Base-by-base conservation (phyloP, 2,888 invertebrate genomes). In the Lasiommata megera region DNA sequence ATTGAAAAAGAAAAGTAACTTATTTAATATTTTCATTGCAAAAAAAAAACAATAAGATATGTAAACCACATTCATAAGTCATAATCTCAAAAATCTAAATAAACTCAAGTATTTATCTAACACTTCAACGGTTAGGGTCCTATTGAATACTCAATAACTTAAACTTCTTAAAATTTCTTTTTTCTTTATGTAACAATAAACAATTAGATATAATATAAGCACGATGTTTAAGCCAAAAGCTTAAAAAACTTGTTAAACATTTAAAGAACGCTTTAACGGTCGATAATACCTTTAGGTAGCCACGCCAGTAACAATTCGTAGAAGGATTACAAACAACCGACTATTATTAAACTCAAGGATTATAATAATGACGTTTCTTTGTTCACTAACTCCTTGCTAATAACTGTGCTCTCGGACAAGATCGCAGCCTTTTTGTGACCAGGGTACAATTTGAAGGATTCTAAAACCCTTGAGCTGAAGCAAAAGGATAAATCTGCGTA, bases 331-430 rank as follows among this genome's bases (percentile, higher is more conserved):
- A 73, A 73, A 80, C 78, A 82, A 77, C 61, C 61, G 64, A 72
- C 68, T 57, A 53, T 60, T 47, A 31, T 36, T 38, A 58, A 71
- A 77, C 80, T 74, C 58, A 76, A 77, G 77, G 87, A 88, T 88
- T 86, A 85, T 55, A 65, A 72, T 84, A 84, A 85, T 78, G 79
- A 79, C 74, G 76, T 80, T 80, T 77, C 78, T 76, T 84, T 87
- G 83, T 82, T 69, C 54, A 38, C 37, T 56, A 38, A 43, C 23
- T 29, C 41, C 18, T 3, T 23, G 5, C 23, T 23, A 23, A 23
- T 34, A 34, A 16, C 40, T 23, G 28, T 14, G 9, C 6, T 38
- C 9, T 31, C 11, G 28, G 18, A 48, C 44, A 57, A 50, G 37
- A 36, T 54, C 48, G 44, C 57, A 62, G 61, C 14, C n/a, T 23